These are phyloP conservation scores for Pseudomyrmex dendroicus DNA, from an alignment of 1,140 invertebrate species.

Conservation along the genomic window DNA sequence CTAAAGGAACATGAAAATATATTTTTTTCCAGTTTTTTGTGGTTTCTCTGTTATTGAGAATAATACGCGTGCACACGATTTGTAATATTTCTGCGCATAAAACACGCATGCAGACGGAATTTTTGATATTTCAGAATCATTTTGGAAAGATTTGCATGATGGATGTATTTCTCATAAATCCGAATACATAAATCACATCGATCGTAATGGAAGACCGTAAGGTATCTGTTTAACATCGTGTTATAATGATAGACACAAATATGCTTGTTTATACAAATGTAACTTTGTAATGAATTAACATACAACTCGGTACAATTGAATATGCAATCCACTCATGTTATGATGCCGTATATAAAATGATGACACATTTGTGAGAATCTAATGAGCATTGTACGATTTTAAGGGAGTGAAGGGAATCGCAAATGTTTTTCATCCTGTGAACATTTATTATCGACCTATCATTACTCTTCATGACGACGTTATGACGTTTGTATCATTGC, in stretches of 20 bases:
- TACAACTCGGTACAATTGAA: background rate
- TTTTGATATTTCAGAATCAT: constrained; percentile 3
- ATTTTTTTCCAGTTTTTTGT: no score
- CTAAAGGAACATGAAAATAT: no score
- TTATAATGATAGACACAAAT: background rate
- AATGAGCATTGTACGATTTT: no score
- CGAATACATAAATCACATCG: background rate
- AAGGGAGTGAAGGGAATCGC: background rate
- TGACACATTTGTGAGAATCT: no score
- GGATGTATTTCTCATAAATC: background rate
- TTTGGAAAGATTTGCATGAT: constrained; percentile 15
- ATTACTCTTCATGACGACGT: no score
- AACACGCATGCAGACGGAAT: constrained; percentile 11
- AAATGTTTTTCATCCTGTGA: background rate
- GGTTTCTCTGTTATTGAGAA: background rate
- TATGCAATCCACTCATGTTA: no score
- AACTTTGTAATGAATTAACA: constrained; percentile 36
- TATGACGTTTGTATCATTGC: no score
- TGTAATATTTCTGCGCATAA: constrained; percentile 23
- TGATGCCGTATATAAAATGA: no score
- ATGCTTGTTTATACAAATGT: background rate
- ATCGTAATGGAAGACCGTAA: background rate
- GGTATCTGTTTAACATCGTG: constrained; percentile 2
- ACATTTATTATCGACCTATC: no score
- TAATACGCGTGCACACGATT: background rate